Evolutionary conservation across 2,113 vertebrate genomes (phyloP).

Genomic region (Pipa parva): DNA sequence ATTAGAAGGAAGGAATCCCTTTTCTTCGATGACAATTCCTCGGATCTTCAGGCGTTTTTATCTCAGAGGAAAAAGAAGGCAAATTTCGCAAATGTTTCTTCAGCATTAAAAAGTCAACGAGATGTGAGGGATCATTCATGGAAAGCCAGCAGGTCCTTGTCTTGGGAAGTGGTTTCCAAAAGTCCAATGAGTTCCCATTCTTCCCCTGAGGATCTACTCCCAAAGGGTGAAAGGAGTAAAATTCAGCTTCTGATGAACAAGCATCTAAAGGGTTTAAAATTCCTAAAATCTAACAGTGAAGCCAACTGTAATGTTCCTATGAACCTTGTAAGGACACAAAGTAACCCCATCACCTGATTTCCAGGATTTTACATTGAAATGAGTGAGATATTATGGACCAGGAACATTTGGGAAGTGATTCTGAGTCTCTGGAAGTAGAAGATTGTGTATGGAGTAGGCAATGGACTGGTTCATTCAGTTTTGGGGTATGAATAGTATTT

Average conservation of each 20-base stretch:
- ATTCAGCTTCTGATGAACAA: slow-evolving; percentile 55
- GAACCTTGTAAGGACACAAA: fast-evolving
- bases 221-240: slow-evolving; percentile 51
- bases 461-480: too few species aligned
- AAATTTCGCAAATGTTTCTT: neutral
- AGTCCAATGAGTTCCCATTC: neutral
- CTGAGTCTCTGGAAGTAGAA: too few species aligned
- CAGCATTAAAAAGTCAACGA: neutral
- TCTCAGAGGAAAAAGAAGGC: slow-evolving; percentile 40
- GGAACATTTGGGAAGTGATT: too few species aligned
- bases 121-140: neutral
- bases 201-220: neutral
- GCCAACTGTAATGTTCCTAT: slow-evolving; percentile 13
- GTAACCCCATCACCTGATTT: neutral
- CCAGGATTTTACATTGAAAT: neutral
- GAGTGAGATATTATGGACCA: too few species aligned
- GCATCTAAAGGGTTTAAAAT: slow-evolving; percentile 45
- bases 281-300: slow-evolving; percentile 16
- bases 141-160: neutral
- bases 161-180: slow-evolving; percentile 29
- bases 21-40: slow-evolving; percentile 55
- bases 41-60: slow-evolving; percentile 43
- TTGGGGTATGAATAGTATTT: too few species aligned
- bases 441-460: too few species aligned
- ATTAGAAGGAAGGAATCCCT: slow-evolving; percentile 59